A percentile compares a stretch with the other conserved stretches of the same genome.
Evolutionary conservation across 2,888 invertebrate genomes (phyloP).

Genomic region (Hemaris fuciformis): DNA sequence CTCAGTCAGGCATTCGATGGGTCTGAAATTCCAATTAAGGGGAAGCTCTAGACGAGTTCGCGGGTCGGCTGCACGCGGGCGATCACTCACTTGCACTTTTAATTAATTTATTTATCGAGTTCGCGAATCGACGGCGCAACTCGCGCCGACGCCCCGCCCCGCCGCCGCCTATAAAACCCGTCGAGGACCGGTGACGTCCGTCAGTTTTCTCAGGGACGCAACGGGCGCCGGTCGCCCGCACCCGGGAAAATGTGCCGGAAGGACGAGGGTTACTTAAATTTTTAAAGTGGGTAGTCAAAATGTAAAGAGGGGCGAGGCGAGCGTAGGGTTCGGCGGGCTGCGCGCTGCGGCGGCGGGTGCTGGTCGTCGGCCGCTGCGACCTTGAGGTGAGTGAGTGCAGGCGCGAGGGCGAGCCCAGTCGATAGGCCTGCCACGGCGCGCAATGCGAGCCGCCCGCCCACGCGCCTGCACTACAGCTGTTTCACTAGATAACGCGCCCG

Average conservation of each 20-base stretch:
- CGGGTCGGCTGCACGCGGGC: slow-evolving; percentile 68
- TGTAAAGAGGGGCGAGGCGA: slow-evolving; percentile 50
- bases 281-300: slow-evolving; percentile 52
- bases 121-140: slow-evolving; percentile 80
- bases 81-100: slow-evolving; percentile 82
- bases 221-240: slow-evolving; percentile 59
- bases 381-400: slow-evolving; percentile 74
- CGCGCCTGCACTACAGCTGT: slow-evolving; percentile 75
- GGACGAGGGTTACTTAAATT: slow-evolving; percentile 65
- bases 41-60: slow-evolving; percentile 63
- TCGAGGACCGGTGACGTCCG: slow-evolving; percentile 63
- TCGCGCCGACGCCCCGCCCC: slow-evolving; percentile 74
- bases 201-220: slow-evolving; percentile 74
- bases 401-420: slow-evolving; percentile 54
- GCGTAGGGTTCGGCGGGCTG: slow-evolving; percentile 54
- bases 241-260: slow-evolving; percentile 59
- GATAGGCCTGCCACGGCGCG: slow-evolving; percentile 51
- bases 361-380: slow-evolving; percentile 48
- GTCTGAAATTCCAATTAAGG: slow-evolving; percentile 74
- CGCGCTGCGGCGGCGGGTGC: slow-evolving; percentile 30
- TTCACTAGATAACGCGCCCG: slow-evolving; percentile 62
- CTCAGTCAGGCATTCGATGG: slow-evolving; percentile 46
- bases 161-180: slow-evolving; percentile 67
- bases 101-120: slow-evolving; percentile 82
- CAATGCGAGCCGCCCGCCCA: slow-evolving; percentile 68